Percentiles rank a stretch among this genome's conserved stretches.
phyloP scores from a whole-genome alignment of 2,797 vertebrate genomes.

The Liparis tanakae region DNA sequence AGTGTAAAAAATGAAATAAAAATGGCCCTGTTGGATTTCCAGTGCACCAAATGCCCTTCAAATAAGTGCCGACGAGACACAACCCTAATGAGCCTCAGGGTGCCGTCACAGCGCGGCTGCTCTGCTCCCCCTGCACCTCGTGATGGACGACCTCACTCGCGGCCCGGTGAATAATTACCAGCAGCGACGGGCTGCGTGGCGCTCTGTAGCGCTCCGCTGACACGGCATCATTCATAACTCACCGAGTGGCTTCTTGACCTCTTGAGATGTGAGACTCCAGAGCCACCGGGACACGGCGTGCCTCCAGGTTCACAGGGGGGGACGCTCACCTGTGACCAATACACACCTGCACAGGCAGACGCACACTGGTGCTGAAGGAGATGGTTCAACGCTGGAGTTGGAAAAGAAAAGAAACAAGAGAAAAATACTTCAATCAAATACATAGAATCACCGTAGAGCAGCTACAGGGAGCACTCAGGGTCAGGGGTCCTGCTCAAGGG shows the following conservation, averaged over 20 bases:
- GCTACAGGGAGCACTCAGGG: too few relatives aligned
- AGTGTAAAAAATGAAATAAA: too few relatives aligned
- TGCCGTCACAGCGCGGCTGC: background rate
- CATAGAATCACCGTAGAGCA: too few relatives aligned
- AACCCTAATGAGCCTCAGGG: background rate
- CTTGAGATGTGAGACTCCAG: slow-evolving; percentile 47
- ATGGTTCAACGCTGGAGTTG: background rate
- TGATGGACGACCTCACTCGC: slow-evolving; percentile 17
- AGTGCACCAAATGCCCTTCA: background rate
- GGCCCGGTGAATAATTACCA: slow-evolving; percentile 34
- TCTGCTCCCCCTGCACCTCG: background rate
- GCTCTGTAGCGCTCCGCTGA: slow-evolving; percentile 30
- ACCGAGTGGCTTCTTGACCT: slow-evolving; percentile 39
- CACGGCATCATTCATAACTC: slow-evolving; percentile 38
- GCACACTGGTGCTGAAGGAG: background rate
- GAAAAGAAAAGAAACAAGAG: background rate
- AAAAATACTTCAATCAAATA: background rate
- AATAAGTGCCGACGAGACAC: background rate
- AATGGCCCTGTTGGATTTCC: background rate
- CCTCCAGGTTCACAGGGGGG: slow-evolving; percentile 20
- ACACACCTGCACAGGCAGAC: background rate
- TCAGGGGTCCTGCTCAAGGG: too few relatives aligned
- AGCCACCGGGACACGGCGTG: slow-evolving; percentile 27
- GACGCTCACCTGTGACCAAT: slow-evolving; percentile 6
- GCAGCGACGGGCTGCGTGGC: background rate